Base-by-base conservation (phyloP, 2,113 vertebrate genomes). In the Oncorhynchus gorbuscha region DNA sequence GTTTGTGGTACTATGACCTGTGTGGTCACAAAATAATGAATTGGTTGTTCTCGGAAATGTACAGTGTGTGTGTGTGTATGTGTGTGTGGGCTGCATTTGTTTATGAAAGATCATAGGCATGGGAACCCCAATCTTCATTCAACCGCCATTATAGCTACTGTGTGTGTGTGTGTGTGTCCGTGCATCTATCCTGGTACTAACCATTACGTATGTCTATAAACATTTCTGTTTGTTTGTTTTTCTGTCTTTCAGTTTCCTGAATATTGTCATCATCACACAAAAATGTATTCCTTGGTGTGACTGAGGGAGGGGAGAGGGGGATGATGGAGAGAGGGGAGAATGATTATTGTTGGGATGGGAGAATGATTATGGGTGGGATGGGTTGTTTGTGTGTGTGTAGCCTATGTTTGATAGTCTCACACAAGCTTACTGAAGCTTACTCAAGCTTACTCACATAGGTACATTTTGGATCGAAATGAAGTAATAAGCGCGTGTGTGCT, bases 261-360 rank as follows among this genome's bases (percentile, higher is more conserved):
- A 64, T 64, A 68, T 65, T 73, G 62, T 78, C 76, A 72, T 77
- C 76, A 78, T 78, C 71, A 26, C 18, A 73, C 76, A 78, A 78
- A 78, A 72, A 73, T 78, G 72, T 78, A 64, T 78, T 26, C 71
- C 72, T 78, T 30, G 13, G 71, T 73, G 22, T 48, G 76, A 28
- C 64, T 18, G 61, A 11, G 49, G 48, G 71, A 49, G 76, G 48
- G 48, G 62, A 49, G 76, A 68, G 61, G 16, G n/a, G 18, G 35
- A 13, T 18, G 69, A 20, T 2, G 69, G 35, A 48, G 69, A 51
- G 70, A 22, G 26, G 3, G 70, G 13, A 45, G 70, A 55, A 26
- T 71, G 20, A 9, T 6, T 61, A n/a, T 61, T 18, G 14, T 13
- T 51, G 49, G 49, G 14, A 51, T 35, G 3, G 49, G 9, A 22